Evolutionary conservation across 2,113 vertebrate genomes (phyloP).

Genomic region (Pelobates fuscus): DNA sequence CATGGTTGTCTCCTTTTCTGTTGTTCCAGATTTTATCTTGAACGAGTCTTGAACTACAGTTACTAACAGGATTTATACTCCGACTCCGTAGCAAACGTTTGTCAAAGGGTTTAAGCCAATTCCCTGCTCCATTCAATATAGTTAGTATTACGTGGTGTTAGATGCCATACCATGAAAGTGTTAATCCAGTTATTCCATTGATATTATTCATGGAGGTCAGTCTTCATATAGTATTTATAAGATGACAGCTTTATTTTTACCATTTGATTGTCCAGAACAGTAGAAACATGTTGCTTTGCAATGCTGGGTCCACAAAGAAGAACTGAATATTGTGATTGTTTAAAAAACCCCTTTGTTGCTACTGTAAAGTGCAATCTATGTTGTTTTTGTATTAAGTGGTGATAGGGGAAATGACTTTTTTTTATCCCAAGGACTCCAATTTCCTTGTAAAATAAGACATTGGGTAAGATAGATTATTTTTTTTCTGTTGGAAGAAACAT

Average conservation of each 20-base stretch:
- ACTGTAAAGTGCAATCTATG: slow-evolving; percentile 74
- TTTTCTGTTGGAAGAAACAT: slow-evolving; percentile 68
- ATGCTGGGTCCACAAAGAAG: slow-evolving; percentile 36
- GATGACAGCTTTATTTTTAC: neutral
- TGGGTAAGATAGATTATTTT: slow-evolving; percentile 51
- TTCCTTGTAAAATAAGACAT: slow-evolving; percentile 73
- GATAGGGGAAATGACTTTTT: slow-evolving; percentile 54
- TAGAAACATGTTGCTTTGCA: neutral
- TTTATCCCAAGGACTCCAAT: slow-evolving; percentile 71
- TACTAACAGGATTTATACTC: too few relatives aligned
- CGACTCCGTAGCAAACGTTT: too few relatives aligned
- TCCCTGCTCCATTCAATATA: too few relatives aligned
- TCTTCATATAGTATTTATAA: neutral
- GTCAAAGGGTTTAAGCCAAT: too few relatives aligned
- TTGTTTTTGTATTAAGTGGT: slow-evolving; percentile 82
- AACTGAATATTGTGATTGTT: slow-evolving; percentile 58
- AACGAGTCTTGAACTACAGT: too few relatives aligned
- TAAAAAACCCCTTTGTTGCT: slow-evolving; percentile 65
- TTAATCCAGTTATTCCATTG: neutral
- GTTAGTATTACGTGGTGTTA: too few relatives aligned
- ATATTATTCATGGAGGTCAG: neutral
- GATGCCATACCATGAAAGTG: neutral
- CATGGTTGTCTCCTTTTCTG: too few relatives aligned
- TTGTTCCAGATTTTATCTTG: too few relatives aligned
- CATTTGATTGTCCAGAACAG: neutral